These are phyloP conservation scores for Anthopleura xanthogrammica DNA, from an alignment of 92 coral and sea anemone species.

Conservation along the genomic window DNA sequence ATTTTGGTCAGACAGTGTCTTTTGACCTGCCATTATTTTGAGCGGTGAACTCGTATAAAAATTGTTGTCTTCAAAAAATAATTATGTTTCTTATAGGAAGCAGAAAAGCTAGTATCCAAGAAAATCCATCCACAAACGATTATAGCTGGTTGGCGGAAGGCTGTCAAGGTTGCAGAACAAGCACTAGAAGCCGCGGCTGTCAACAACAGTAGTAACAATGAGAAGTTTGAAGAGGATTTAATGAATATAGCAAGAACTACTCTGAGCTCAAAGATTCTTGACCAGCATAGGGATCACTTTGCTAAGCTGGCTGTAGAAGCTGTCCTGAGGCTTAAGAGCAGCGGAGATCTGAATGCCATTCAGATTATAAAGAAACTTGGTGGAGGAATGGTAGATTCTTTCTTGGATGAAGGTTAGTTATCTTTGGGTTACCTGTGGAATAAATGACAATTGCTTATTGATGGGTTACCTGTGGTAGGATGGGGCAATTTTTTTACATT, in stretches of 20 bases:
- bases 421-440: neutral
- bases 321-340: slow-evolving; percentile 88
- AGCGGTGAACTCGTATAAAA: neutral
- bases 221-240: slow-evolving; percentile 86
- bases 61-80: neutral
- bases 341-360: slow-evolving; percentile 95
- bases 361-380: slow-evolving; percentile 98
- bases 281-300: slow-evolving; percentile 95
- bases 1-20: no score
- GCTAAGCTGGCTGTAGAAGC: slow-evolving; percentile 96
- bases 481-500: no score
- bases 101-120: slow-evolving; percentile 80
- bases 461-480: neutral
- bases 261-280: slow-evolving; percentile 93
- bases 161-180: slow-evolving; percentile 79
- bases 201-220: slow-evolving; percentile 75
- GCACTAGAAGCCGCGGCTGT: slow-evolving; percentile 90
- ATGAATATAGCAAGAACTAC: slow-evolving; percentile 99
- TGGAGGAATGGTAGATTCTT: slow-evolving; percentile 92
- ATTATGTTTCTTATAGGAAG: slow-evolving; percentile 61
- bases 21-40: no score
- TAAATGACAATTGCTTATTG: neutral
- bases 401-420: slow-evolving; percentile 91
- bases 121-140: slow-evolving; percentile 97
- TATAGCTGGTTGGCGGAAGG: slow-evolving; percentile 95